Evolutionary conservation across 2,113 vertebrate genomes (phyloP), one percentile per base, ranked within the genome.

Genomic region (Anguilla rostrata): DNA sequence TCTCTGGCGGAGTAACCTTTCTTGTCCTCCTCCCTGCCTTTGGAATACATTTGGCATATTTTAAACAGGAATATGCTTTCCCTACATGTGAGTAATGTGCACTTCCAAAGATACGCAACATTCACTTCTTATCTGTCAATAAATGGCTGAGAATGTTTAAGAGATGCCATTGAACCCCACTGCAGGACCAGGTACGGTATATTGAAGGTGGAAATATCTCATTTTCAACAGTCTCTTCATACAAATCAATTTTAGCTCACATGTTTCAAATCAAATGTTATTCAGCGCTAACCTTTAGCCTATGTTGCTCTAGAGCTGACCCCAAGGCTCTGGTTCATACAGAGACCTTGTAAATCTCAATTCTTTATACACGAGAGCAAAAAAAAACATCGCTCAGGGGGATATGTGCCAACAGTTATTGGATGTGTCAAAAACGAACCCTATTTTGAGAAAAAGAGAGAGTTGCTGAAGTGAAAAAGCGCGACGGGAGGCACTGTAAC

Each of bases 221-320:
- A 83, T 90, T 88, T 83, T 85, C 34, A 80, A 75, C 84, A 84
- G 56, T 87, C 83, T 85, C 81, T 90, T 89, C 85, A 89, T 85
- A 89, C 87, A 89, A 91, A 91, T 92, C 88, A 90, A 88, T 92
- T 89, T 87, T 87, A 79, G 80, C 82, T 90, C 88, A 89, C 91
- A 90, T 88, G 86, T 89, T 89, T 91, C 87, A 87, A 75, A 80
- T 83, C 41, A 85, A 43, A 57, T 80, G 39, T 89, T 89, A 88
- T 90, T 86, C 87, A 89, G 88, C 63, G 78, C 89, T 91, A 91
- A 92, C 91, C 92, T 92, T 91, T 92, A 89, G 78, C 86, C 85
- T 90, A 88, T 85, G 86, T 84, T 86, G 75, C 86, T 49, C 81
- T 78, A 86, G 84, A 86, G 83, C 86, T 90, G 91, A 89, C 90